Evolutionary conservation across 2,888 invertebrate genomes (phyloP), one percentile per base, ranked within the genome.

Genomic region (Nymphalis polychloros): DNA sequence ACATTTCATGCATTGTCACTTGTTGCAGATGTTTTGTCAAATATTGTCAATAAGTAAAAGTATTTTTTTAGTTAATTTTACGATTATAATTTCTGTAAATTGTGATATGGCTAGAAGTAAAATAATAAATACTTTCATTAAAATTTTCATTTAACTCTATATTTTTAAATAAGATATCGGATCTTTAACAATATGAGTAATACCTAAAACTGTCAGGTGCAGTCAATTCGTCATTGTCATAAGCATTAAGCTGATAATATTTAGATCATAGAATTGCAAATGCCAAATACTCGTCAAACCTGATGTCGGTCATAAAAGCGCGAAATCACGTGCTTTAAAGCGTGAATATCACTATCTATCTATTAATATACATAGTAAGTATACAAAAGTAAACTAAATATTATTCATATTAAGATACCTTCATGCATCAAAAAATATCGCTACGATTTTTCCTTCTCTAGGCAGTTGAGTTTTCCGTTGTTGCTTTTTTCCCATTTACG

Each of bases 401-500:
- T 41, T 20, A 64, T 50, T 64, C 23, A 27, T 27, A 23, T 10
- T 55, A 10, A 53, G 35, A 20, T 55, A 55, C 47, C 19, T 57
- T 57, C 57, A 57, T n/a, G 10, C 19, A 19, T 31, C n/a, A 57
- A 73, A 72, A 68, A 64, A 71, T 66, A 70, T 50, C 69, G 63
- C 63, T 64, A 67, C 67, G 66, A 70, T 72, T 83, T 84, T 84
- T 89, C 84, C 92, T 76, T 84, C 92, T 86, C 91, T 91, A 90
- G 87, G 83, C 85, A 86, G 89, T 90, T 89, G 85, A 90, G 87
- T 87, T 90, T 87, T 86, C 84, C 87, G 91, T 88, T 92, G 92
- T 92, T 92, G 91, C 92, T 92, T 92, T 92, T 92, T 92, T 90
- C 90, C 92, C 92, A 92, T 92, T 92, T 92, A 92, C 92, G 91